phyloP scores from a whole-genome alignment of 2,113 vertebrate species.

The Clarias macrocephalus region DNA sequence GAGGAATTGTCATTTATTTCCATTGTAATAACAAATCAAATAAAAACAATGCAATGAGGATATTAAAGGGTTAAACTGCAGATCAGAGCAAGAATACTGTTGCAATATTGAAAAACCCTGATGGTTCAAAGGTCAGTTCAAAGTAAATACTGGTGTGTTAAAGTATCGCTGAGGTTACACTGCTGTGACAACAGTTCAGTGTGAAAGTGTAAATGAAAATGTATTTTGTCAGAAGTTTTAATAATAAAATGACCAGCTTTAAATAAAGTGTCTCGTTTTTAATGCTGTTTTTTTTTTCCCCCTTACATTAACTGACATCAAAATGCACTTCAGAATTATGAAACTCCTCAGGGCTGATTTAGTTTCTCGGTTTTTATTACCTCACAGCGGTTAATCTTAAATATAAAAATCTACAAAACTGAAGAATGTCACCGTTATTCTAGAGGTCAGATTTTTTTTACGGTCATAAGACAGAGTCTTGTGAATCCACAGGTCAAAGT shows the following conservation, averaged over 20 bases:
- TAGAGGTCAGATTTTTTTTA: background rate
- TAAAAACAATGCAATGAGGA: no score
- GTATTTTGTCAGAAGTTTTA: background rate
- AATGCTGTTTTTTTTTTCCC: background rate
- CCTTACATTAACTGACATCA: background rate
- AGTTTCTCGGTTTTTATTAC: background rate
- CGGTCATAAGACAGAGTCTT: background rate
- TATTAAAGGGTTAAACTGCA: background rate
- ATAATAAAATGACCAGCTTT: background rate
- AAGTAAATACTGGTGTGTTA: background rate
- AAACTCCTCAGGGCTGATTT: background rate
- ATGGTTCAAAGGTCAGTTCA: background rate
- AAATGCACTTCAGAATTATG: background rate
- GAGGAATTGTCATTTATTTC: no score
- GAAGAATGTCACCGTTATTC: background rate
- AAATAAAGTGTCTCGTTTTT: background rate
- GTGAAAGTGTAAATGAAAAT: background rate
- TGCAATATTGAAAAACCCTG: background rate
- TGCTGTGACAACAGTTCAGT: background rate
- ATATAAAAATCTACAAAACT: background rate
- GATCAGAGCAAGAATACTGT: background rate
- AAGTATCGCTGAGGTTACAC: background rate
- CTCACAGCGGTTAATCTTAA: background rate
- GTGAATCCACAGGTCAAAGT: background rate
- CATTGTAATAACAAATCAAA: no score